phyloP scores from a whole-genome alignment of 2,888 invertebrate species.

The Hanleya hanleyi region DNA sequence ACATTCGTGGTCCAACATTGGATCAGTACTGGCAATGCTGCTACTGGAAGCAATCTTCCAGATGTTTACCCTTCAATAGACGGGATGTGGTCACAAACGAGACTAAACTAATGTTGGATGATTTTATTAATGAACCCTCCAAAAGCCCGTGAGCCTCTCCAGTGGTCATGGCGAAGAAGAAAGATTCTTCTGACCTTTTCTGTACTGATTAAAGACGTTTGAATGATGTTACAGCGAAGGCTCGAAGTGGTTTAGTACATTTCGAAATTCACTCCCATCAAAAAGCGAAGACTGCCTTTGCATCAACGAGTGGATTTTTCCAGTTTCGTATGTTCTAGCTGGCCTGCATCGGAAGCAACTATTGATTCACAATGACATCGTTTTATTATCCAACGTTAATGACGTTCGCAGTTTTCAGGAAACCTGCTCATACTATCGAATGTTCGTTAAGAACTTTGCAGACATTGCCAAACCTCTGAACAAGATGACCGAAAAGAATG shows the following conservation, averaged over 20 bases:
- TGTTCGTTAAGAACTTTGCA: no score
- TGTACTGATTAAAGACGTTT: slow-evolving; percentile 17
- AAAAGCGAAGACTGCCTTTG: slow-evolving; percentile 21
- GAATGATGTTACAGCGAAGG: slow-evolving; percentile 13
- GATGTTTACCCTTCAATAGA: neutral
- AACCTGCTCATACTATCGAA: no score
- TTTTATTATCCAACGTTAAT: no score
- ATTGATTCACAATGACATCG: no score
- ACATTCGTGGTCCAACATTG: slow-evolving; percentile 7
- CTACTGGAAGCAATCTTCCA: slow-evolving; percentile 1
- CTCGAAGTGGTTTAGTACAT: slow-evolving; percentile 12
- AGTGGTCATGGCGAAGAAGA: slow-evolving; percentile 12
- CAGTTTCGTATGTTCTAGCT: slow-evolving; percentile 23
- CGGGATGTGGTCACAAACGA: slow-evolving; percentile 7
- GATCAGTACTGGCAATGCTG: neutral
- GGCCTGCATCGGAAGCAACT: slow-evolving; percentile 21
- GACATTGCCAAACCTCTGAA: no score
- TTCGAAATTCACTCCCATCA: slow-evolving; percentile 13
- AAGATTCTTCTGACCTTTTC: slow-evolving; percentile 13
- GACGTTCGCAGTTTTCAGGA: neutral
- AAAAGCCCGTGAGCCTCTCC: slow-evolving; percentile 21
- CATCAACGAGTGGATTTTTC: slow-evolving; percentile 25
- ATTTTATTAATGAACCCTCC: slow-evolving; percentile 19
- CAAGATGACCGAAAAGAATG: no score
- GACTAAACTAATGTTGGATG: slow-evolving; percentile 4